Conservation (phyloP, 2,797 vertebrate genomes). For the Botia kubotai region DNA sequence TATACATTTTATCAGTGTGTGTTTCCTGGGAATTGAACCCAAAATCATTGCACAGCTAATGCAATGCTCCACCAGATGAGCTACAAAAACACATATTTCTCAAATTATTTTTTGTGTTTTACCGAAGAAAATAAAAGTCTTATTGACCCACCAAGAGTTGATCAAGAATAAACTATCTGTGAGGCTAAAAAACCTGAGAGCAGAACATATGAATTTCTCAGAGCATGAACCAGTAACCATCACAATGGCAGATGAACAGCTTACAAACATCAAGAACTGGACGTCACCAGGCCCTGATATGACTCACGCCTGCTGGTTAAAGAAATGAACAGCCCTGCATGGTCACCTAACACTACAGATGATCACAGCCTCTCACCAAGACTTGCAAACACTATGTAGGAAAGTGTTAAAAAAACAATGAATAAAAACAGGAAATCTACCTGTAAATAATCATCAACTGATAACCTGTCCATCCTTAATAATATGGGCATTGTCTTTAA, state of each 20-base stretch:
- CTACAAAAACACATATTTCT: no score
- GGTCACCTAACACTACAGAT: conserved; percentile 3
- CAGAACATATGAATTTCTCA: neutral
- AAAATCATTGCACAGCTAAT: no score
- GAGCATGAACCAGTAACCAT: neutral
- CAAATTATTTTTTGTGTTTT: no score
- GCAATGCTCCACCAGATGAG: no score
- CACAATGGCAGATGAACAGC: neutral
- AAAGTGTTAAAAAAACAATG: neutral
- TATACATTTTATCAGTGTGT: no score
- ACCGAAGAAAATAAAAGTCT: no score
- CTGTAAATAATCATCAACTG: neutral
- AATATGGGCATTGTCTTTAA: no score
- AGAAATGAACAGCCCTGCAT: conserved; percentile 4
- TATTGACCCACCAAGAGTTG: no score
- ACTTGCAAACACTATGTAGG: neutral
- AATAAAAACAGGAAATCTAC: neutral
- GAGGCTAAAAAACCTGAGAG: neutral
- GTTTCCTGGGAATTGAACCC: no score
- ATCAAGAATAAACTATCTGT: no score
- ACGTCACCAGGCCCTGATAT: neutral
- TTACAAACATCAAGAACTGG: neutral
- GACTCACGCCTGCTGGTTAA: neutral
- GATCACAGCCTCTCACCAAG: conserved; percentile 10
- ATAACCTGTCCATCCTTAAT: no score